These are phyloP conservation scores for Drosophila kanapiae DNA, from an alignment of 1,140 invertebrate species.

Conservation along the genomic window DNA sequence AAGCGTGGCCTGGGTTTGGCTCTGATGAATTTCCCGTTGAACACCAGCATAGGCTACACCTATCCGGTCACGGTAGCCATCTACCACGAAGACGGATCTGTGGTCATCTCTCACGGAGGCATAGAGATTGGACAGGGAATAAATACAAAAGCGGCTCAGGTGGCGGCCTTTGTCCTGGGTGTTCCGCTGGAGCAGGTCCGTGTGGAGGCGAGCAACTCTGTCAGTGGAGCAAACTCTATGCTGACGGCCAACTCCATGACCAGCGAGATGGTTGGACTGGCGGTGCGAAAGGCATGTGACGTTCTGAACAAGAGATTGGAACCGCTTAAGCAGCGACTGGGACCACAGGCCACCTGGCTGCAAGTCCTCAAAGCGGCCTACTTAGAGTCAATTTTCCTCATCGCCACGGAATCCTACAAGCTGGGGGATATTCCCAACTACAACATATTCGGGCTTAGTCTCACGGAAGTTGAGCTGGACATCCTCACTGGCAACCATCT, in stretches of 20 bases:
- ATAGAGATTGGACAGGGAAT: slow-evolving; percentile 92
- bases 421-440: slow-evolving; percentile 73
- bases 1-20: slow-evolving; percentile 88
- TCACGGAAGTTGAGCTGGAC: slow-evolving; percentile 90
- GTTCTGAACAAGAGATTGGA: slow-evolving; percentile 88
- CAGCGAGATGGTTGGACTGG: slow-evolving; percentile 89
- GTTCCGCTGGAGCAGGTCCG: slow-evolving; percentile 90
- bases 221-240: slow-evolving; percentile 88
- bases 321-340: slow-evolving; percentile 87
- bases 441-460: slow-evolving; percentile 87
- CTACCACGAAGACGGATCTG: slow-evolving; percentile 89
- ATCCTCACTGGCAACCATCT: slow-evolving; percentile 90
- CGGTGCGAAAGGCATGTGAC: slow-evolving; percentile 89
- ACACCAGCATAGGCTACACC: slow-evolving; percentile 85
- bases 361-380: slow-evolving; percentile 88
- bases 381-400: slow-evolving; percentile 88
- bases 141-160: slow-evolving; percentile 90
- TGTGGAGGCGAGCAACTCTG: slow-evolving; percentile 89
- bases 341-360: slow-evolving; percentile 87
- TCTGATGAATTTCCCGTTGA: slow-evolving; percentile 87
- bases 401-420: slow-evolving; percentile 86
- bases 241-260: slow-evolving; percentile 90
- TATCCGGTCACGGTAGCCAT: slow-evolving; percentile 87
- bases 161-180: slow-evolving; percentile 90
- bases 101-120: slow-evolving; percentile 89